These are phyloP conservation scores for Petroica traversi DNA, from an alignment of 2,113 vertebrate genomes.

Conservation along the genomic window DNA sequence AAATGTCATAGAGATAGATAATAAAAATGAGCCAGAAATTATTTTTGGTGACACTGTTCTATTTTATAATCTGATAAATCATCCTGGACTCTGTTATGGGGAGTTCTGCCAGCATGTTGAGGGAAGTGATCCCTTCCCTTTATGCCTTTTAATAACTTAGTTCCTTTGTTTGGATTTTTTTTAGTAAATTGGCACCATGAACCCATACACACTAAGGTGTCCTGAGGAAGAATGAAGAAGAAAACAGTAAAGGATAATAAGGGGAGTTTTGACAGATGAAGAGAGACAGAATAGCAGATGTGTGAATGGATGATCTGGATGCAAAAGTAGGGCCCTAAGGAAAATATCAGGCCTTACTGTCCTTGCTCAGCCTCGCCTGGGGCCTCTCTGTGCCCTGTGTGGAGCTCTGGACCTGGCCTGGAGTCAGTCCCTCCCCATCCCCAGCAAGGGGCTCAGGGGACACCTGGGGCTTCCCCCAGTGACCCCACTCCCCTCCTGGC, in stretches of 20 bases:
- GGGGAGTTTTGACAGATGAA: background rate
- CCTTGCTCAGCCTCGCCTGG: background rate
- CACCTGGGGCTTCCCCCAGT: background rate
- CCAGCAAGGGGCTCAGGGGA: accelerated
- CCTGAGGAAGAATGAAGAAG: background rate
- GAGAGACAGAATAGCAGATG: background rate
- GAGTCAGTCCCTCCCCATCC: background rate
- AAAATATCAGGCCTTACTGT: background rate
- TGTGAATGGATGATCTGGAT: background rate
- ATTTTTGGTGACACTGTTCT: background rate
- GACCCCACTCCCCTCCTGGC: accelerated
- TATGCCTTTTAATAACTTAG: background rate
- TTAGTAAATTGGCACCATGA: background rate
- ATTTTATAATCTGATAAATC: background rate
- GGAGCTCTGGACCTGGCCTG: accelerated
- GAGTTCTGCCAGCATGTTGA: background rate
- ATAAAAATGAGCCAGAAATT: background rate
- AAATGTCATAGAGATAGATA: background rate
- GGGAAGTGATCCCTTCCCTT: background rate
- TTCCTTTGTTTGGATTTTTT: background rate
- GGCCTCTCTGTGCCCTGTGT: background rate
- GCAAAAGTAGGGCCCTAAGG: background rate
- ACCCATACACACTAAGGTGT: background rate
- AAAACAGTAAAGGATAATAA: background rate
- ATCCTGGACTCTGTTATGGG: background rate